Evolutionary conservation across 2,797 vertebrate species (phyloP).

Genomic region (Enteromius unitaeniatus): DNA sequence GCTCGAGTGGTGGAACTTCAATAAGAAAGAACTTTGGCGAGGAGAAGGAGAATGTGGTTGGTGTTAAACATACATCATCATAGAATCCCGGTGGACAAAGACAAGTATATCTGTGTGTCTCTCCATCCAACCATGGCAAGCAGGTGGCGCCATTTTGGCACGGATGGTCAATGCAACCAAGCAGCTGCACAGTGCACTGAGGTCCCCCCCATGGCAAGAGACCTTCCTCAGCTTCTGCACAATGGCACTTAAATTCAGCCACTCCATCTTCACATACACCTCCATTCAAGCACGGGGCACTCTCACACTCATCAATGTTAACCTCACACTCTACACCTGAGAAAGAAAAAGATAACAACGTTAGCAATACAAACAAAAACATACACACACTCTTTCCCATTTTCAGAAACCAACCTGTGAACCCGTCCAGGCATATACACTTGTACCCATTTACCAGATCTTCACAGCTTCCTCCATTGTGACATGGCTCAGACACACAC

Average conservation of each 20-base stretch:
- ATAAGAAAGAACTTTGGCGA: conserved; percentile 77
- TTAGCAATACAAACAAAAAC: conserved; percentile 1
- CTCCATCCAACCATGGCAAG: conserved; percentile 76
- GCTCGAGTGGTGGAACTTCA: conserved; percentile 67
- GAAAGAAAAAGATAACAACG: conserved; percentile 30
- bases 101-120: conserved; percentile 81
- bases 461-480: conserved; percentile 82
- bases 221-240: conserved; percentile 73
- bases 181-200: conserved; percentile 83
- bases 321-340: conserved; percentile 86
- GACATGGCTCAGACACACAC: conserved; percentile 87
- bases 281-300: conserved; percentile 87
- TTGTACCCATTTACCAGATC: conserved; percentile 82
- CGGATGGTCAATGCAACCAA: conserved; percentile 83
- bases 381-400: background rate
- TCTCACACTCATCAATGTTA: conserved; percentile 88
- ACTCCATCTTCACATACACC: conserved; percentile 85
- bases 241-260: conserved; percentile 87
- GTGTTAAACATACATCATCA: conserved; percentile 82
- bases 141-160: conserved; percentile 89
- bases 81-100: conserved; percentile 87
- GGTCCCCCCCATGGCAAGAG: conserved; percentile 84
- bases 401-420: conserved; percentile 78
- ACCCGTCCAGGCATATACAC: conserved; percentile 84
- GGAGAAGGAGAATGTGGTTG: conserved; percentile 90